These are phyloP conservation scores for Synergus laeviventris DNA, from an alignment of 2,888 invertebrate genomes.

Conservation along the genomic window DNA sequence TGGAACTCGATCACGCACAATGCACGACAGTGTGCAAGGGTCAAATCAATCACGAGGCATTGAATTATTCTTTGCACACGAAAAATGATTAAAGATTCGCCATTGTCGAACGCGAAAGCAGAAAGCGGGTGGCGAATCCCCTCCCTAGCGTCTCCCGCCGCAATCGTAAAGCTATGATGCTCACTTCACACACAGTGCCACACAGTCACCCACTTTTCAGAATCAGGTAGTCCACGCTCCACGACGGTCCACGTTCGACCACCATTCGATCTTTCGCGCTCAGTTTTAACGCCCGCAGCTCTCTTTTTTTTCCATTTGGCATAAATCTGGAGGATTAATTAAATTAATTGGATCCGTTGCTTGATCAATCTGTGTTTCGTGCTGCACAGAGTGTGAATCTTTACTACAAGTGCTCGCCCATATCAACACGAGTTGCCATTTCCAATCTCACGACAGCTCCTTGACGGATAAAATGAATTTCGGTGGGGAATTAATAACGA, in stretches of 20 bases:
- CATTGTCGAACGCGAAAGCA: background rate
- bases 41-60: constrained; percentile 13
- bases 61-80: constrained; percentile 19
- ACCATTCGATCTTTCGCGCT: constrained; percentile 36
- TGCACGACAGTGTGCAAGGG: background rate
- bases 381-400: background rate
- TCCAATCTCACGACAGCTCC: background rate
- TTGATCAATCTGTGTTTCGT: constrained; percentile 5
- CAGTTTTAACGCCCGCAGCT: background rate
- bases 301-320: background rate
- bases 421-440: background rate
- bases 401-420: constrained; percentile 7
- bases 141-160: background rate
- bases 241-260: too few relatives aligned
- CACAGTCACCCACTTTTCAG: constrained; percentile 49
- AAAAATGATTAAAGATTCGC: background rate
- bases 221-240: constrained; percentile 48
- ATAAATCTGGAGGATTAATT: background rate
- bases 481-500: constrained; percentile 40
- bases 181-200: constrained; percentile 25
- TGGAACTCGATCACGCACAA: background rate
- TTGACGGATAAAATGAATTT: constrained; percentile 40
- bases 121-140: constrained; percentile 48
- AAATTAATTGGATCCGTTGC: background rate
- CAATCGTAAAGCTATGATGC: constrained; percentile 44